phyloP scores from a whole-genome alignment of 1,140 invertebrate genomes.

The Triops cancriformis region DNA sequence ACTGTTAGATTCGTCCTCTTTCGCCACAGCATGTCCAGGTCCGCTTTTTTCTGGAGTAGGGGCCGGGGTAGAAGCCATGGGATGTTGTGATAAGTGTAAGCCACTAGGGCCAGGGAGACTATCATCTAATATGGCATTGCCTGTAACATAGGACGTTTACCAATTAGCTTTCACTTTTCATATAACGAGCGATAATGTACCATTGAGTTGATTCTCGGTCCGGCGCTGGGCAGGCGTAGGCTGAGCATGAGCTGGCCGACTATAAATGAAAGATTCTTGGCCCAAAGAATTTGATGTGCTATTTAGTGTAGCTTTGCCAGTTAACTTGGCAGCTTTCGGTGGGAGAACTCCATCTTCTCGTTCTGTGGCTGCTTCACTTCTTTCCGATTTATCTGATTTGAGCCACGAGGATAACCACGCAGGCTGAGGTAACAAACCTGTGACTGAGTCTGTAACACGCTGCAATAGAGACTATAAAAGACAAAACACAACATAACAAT shows the following conservation, averaged over 20 bases:
- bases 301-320: background rate
- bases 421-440: slow-evolving; percentile 25
- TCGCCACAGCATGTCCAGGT: background rate
- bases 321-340: background rate
- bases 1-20: slow-evolving; percentile 24
- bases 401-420: slow-evolving; percentile 23
- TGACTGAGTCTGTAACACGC: slow-evolving; percentile 26
- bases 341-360: background rate
- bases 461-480: slow-evolving; percentile 18
- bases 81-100: slow-evolving; percentile 1
- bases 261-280: background rate
- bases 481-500: slow-evolving; percentile 11
- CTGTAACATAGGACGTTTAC: background rate
- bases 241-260: background rate
- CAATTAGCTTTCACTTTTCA: too few species aligned
- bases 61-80: background rate
- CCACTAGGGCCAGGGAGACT: slow-evolving; percentile 1
- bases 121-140: background rate
- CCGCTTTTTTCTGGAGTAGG: background rate
- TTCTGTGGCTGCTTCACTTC: slow-evolving; percentile 16
- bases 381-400: background rate
- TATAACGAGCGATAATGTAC: background rate
- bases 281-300: background rate
- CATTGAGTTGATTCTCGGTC: background rate
- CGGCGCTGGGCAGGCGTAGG: background rate